Conservation (phyloP, 2,113 vertebrate species). For the Eidolon helvum region DNA sequence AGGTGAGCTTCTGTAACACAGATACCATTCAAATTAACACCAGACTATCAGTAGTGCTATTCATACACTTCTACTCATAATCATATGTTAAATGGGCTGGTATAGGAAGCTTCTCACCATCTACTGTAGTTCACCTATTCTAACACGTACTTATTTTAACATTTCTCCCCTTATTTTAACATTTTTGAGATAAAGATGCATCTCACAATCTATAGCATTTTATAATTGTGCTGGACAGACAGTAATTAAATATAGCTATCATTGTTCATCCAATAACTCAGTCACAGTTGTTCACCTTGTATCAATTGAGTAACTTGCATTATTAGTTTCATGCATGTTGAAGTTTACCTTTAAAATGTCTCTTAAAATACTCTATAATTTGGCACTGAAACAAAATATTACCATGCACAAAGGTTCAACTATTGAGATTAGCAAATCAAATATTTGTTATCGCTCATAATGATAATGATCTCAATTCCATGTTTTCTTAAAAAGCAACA, state of each 20-base stretch:
- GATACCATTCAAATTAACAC: neutral
- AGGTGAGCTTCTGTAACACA: neutral
- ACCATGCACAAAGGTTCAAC: neutral
- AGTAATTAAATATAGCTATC: neutral
- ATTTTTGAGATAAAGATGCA: neutral
- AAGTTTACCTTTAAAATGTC: slow-evolving; percentile 2
- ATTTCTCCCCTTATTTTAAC: neutral
- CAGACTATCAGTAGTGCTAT: neutral
- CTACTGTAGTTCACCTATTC: neutral
- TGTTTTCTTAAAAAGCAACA: slow-evolving; percentile 3
- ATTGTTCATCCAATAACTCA: neutral
- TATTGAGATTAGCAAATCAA: neutral
- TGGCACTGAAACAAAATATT: neutral
- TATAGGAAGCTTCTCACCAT: neutral
- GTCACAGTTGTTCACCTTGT: neutral
- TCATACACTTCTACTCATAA: neutral
- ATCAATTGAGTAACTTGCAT: neutral
- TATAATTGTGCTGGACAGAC: neutral
- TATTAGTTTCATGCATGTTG: neutral
- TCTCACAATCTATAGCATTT: neutral
- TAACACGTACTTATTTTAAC: neutral
- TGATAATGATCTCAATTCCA: neutral
- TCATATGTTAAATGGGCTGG: neutral
- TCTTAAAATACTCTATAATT: slow-evolving; percentile 30
- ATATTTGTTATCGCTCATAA: neutral